A percentile compares a stretch with the other conserved stretches of the same genome.
phyloP scores from a whole-genome alignment of 2,113 vertebrate species.

The Nerophis ophidion region DNA sequence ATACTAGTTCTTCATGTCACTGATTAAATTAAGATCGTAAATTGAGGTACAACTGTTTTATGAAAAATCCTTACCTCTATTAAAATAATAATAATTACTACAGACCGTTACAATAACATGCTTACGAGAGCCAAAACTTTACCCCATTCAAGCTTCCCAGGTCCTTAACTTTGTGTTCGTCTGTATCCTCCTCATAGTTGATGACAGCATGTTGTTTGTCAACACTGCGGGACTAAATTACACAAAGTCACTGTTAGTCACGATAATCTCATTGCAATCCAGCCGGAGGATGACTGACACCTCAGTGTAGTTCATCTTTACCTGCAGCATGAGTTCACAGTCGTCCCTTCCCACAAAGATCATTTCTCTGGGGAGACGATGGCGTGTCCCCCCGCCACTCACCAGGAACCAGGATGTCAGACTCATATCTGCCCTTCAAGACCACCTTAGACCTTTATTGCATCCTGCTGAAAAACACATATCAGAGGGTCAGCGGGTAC shows the following conservation, averaged over 20 bases:
- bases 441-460: slow-evolving; percentile 68
- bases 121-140: slow-evolving; percentile 47
- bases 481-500: background rate
- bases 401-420: slow-evolving; percentile 98
- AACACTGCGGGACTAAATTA: slow-evolving; percentile 88
- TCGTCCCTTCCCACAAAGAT: slow-evolving; percentile 98
- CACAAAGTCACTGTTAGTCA: slow-evolving; percentile 37
- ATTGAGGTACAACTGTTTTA: no score
- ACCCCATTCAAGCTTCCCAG: slow-evolving; percentile 93
- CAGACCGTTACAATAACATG: no score
- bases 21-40: no score
- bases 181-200: slow-evolving; percentile 87
- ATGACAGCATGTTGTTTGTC: slow-evolving; percentile 97
- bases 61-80: no score
- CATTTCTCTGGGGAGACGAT: slow-evolving; percentile 96
- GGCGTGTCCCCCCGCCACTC: slow-evolving; percentile 89
- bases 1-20: no score
- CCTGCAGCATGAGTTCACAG: slow-evolving; percentile 98
- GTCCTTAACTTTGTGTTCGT: slow-evolving; percentile 94
- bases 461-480: slow-evolving; percentile 67
- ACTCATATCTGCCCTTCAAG: slow-evolving; percentile 84
- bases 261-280: slow-evolving; percentile 25
- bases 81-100: no score
- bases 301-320: slow-evolving; percentile 52
- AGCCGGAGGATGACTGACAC: background rate